phyloP scores from a whole-genome alignment of 2,113 vertebrate species.

The Pimephales promelas region DNA sequence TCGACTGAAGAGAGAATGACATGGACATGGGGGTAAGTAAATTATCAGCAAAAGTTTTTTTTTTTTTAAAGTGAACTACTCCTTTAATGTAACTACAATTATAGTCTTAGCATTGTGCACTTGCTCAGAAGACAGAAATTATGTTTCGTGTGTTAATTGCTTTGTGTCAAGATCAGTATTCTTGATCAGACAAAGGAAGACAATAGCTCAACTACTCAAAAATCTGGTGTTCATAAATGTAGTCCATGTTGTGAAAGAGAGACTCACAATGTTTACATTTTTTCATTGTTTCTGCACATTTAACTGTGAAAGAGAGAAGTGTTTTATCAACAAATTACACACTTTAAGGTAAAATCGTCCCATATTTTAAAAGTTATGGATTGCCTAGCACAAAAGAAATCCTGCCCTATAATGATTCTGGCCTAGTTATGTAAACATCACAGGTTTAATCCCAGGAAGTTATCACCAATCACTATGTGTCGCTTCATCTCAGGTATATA shows the following conservation, averaged over 20 bases:
- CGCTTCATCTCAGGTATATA: background rate
- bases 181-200: background rate
- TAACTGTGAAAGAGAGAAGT: background rate
- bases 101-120: too few species aligned
- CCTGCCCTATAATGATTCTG: background rate
- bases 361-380: background rate
- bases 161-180: background rate
- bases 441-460: background rate
- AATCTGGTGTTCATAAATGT: background rate
- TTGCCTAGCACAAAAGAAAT: conserved; percentile 2
- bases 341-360: background rate
- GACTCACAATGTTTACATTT: too few species aligned
- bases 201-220: background rate
- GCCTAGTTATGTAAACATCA: background rate
- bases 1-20: too few species aligned
- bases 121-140: background rate
- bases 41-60: too few species aligned
- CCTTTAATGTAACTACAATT: background rate
- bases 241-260: background rate
- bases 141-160: background rate
- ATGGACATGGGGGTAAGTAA: too few species aligned
- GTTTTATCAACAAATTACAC: background rate
- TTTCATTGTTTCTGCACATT: background rate
- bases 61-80: too few species aligned
- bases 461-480: background rate